Evolutionary conservation across 2,113 vertebrate genomes (phyloP), one percentile per base, ranked within the genome.

Genomic region (Ornithorhynchus anatinus): DNA sequence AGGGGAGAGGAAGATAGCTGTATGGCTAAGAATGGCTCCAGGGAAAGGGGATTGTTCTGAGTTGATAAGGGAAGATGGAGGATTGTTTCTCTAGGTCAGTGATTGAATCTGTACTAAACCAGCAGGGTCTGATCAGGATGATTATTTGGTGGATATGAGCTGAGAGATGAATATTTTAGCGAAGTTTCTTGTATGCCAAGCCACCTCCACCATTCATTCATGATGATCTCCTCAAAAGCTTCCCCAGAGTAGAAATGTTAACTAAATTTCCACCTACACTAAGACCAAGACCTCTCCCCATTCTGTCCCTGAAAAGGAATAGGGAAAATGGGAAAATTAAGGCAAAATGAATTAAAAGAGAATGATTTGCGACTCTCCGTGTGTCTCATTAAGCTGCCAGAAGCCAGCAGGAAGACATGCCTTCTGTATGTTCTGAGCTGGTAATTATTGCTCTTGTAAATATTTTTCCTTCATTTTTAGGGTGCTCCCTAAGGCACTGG

Each of bases 1-100:
- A 33, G 50, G 43, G 69, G n/a, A 66, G 63, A 79, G 23, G 48
- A 14, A 76, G 61, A 59, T 58, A 76, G 75, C 23, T 69, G 23
- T 62, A 64, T 70, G 61, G 59, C 60, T 72, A 84, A 85, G 60
- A 56, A 70, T 79, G 72, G 70, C 81, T 84, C 83, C 73, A 50
- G 79, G 80, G 80, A 51, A 70, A 77, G 70, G 36, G 58, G 44
- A 58, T 67, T 81, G 79, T 78, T 85, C 63, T 1, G 60, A 75
- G 80, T 44, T 73, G 86, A 82, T 88, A 82, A 84, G 80, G 61
- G 78, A 75, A 88, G 84, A 72, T 31, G 29, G 64, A 85, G 80
- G 75, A 75, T 83, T 80, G 69, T 67, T 72, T 72, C 81, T 78
- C 44, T 42, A 63, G 81, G 75, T 84, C 70, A 78, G 59, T 54